Base-by-base conservation (phyloP, 2,797 vertebrate species). In the Gymnoscopelus braueri region DNA sequence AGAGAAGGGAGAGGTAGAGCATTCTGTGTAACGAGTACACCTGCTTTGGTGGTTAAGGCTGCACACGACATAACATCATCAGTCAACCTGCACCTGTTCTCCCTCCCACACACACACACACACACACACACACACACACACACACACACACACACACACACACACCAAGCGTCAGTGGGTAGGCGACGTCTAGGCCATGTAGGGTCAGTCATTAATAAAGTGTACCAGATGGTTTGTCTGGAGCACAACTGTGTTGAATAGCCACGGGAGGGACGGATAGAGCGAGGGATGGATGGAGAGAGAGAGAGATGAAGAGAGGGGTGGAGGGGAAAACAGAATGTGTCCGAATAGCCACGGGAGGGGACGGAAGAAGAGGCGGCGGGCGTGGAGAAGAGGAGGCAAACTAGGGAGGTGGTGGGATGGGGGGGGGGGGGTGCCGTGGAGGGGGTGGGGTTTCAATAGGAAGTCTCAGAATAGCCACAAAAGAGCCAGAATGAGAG, bases 121-220 rank as follows among this genome's bases (percentile, higher is more conserved):
- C 60, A 24, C 60, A 49, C 60, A 11, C 11, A 26, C 82, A 39
- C 56, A 10, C 24, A 19, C 55, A 52, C 19, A 76, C 69, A 74
- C 63, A 63, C 62, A 73, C 58, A 69, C 50, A 76, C 54, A 63
- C 26, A 68, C 56, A 71, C 35, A 63, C 67, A 75, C 62, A 73
- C 78, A 63, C 71, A 79, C 78, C 29, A 48, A 83, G 81, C 32
- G 77, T 84, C 88, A 87, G 87, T 83, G 89, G 78, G 80, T 62
- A 81, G 83, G 87, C 62, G 75, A 84, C 79, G 75, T 86, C 80
- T 77, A 75, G 84, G 86, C 83, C 84, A 65, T 84, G 85, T 87
- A 84, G 90, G 89, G 91, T 91, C 87, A 87, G 88, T 90, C 89
- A 89, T 92, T 92, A 90, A 92, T 92, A 91, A 91, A 92, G 89